A percentile compares a stretch with the other conserved stretches of the same genome.
phyloP scores from a whole-genome alignment of 2,888 invertebrate species.

The Cosmia pyralina region DNA sequence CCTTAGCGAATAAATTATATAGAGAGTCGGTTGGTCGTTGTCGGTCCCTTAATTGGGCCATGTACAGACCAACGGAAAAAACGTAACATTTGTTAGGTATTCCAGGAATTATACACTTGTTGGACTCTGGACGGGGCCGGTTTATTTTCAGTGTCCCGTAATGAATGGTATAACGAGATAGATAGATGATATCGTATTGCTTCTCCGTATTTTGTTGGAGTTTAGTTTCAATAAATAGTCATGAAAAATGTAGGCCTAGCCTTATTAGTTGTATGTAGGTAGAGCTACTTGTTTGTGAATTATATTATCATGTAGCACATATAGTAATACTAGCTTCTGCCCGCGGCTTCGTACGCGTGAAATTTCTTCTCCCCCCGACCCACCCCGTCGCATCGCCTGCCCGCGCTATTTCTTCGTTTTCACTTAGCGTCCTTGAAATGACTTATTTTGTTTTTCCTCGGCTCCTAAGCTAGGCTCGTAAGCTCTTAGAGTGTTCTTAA shows the following conservation, averaged over 20 bases:
- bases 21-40: conserved; percentile 72
- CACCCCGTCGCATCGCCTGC: too few species aligned
- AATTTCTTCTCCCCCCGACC: too few species aligned
- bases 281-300: conserved; percentile 24
- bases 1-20: conserved; percentile 89
- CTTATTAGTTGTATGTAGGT: conserved; percentile 33
- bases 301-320: background rate
- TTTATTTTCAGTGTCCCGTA: conserved; percentile 68
- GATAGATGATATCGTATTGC: conserved; percentile 55
- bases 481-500: too few species aligned
- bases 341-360: too few species aligned
- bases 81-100: conserved; percentile 89
- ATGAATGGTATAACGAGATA: conserved; percentile 64
- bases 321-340: background rate
- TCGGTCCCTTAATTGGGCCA: conserved; percentile 87
- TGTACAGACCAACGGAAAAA: conserved; percentile 85
- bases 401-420: too few species aligned
- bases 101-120: conserved; percentile 89
- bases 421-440: too few species aligned
- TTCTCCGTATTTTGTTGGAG: conserved; percentile 50
- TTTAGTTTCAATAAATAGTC: conserved; percentile 48
- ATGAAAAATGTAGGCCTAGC: conserved; percentile 47
- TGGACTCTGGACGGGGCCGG: conserved; percentile 73
- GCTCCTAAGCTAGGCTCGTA: too few species aligned
- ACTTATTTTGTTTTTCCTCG: too few species aligned